Evolutionary conservation across 1,140 invertebrate species (phyloP).

Genomic region (Diuraphis noxia): DNA sequence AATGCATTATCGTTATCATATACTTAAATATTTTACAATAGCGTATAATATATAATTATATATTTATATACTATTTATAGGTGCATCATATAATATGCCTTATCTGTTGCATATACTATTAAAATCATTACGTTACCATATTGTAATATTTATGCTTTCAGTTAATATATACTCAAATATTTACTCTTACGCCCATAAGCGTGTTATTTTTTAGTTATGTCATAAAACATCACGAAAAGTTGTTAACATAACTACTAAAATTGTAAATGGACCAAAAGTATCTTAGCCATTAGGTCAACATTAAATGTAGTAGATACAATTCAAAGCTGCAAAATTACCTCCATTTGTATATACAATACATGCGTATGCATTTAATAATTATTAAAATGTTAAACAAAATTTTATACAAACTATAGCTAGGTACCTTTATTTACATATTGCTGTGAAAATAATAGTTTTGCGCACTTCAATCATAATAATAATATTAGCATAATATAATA

Average conservation of each 20-base stretch:
- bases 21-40: not conserved
- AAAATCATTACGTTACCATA: not conserved
- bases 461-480: not conserved
- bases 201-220: too few relatives aligned
- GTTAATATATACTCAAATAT: not conserved
- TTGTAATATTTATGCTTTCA: not conserved
- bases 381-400: not conserved
- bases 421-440: too few relatives aligned
- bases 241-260: not conserved
- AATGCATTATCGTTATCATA: not conserved
- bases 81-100: not conserved
- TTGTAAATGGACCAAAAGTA: not conserved
- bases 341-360: not conserved
- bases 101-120: not conserved
- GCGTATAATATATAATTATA: too few relatives aligned
- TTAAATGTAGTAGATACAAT: not conserved
- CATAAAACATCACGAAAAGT: too few relatives aligned
- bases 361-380: not conserved
- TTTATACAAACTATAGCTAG: not conserved
- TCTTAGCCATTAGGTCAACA: not conserved
- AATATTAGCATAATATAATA: not conserved
- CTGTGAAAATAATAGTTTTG: not conserved
- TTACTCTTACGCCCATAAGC: too few relatives aligned
- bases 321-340: not conserved
- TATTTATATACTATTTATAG: too few relatives aligned